phyloP scores from a whole-genome alignment of 2,888 invertebrate species.

The Drosophila borborema region DNA sequence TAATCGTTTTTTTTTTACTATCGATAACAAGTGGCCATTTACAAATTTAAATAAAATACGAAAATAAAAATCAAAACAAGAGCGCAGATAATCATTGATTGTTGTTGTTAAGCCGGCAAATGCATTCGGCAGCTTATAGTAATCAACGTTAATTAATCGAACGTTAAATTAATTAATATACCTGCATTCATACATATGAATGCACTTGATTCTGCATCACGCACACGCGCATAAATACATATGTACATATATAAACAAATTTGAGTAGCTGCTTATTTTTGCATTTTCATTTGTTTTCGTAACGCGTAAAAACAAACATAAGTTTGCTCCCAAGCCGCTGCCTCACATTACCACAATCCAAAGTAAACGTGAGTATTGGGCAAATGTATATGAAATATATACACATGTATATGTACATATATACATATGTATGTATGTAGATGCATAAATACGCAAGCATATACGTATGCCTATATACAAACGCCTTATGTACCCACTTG shows the following conservation, averaged over 20 bases:
- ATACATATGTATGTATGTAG: conserved; percentile 4
- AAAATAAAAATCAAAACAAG: conserved; percentile 49
- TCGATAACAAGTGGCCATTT: conserved; percentile 29
- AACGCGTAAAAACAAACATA: conserved; percentile 25
- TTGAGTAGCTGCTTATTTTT: conserved; percentile 34
- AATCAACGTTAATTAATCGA: conserved; percentile 13
- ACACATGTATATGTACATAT: neutral
- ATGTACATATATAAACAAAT: neutral
- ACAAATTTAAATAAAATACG: conserved; percentile 16
- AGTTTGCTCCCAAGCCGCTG: neutral
- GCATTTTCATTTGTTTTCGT: conserved; percentile 48
- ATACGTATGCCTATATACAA: conserved; percentile 16
- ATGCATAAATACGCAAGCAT: conserved; percentile 7
- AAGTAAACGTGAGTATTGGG: neutral
- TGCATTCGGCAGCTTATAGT: conserved; percentile 49
- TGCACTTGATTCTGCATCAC: neutral
- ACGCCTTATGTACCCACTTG: conserved; percentile 36
- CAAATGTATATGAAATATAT: conserved; percentile 8
- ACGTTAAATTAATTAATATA: neutral
- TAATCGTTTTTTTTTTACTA: neutral
- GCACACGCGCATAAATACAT: neutral
- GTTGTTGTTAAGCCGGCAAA: conserved; percentile 37
- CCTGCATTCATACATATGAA: neutral
- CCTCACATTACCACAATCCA: neutral
- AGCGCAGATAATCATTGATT: conserved; percentile 30